A percentile compares a stretch with the other conserved stretches of the same genome.
phyloP scores from a whole-genome alignment of 2,888 invertebrate genomes.

The Ametastegia equiseti region DNA sequence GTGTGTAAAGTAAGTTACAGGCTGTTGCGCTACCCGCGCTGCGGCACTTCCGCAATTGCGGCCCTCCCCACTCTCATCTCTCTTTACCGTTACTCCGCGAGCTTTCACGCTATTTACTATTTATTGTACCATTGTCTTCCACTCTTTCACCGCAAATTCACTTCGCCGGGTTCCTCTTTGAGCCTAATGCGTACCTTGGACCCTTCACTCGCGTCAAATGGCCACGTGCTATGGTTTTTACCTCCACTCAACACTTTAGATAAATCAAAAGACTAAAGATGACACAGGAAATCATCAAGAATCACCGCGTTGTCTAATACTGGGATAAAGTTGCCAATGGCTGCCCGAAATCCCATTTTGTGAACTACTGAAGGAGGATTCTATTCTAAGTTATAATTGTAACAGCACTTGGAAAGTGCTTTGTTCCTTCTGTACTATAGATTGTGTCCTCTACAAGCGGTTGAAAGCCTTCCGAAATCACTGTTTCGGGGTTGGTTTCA shows the following conservation, averaged over 20 bases:
- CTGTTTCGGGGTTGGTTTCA: too few relatives aligned
- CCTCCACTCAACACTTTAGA: neutral
- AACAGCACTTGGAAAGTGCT: neutral
- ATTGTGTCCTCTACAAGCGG: neutral
- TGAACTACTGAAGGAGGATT: neutral
- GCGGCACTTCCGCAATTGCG: slow-evolving; percentile 24
- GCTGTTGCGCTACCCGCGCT: slow-evolving; percentile 11
- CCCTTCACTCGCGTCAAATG: slow-evolving; percentile 30
- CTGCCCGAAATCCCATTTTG: neutral
- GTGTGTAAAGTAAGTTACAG: slow-evolving; percentile 35
- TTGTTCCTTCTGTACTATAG: too few relatives aligned
- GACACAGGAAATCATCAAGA: neutral
- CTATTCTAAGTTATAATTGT: neutral
- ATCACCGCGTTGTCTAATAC: neutral
- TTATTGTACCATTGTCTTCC: slow-evolving; percentile 36
- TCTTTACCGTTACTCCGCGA: neutral
- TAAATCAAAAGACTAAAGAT: neutral
- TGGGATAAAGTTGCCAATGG: neutral
- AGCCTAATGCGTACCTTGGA: slow-evolving; percentile 28
- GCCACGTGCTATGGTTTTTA: neutral
- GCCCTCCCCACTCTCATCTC: too few relatives aligned
- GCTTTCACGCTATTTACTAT: slow-evolving; percentile 34
- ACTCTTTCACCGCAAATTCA: slow-evolving; percentile 31
- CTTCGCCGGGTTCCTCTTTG: slow-evolving; percentile 26
- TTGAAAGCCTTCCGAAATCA: neutral